A percentile compares a stretch with the other conserved stretches of the same genome.
Evolutionary conservation across 2,113 vertebrate genomes (phyloP).

Genomic region (Zootoca vivipara): DNA sequence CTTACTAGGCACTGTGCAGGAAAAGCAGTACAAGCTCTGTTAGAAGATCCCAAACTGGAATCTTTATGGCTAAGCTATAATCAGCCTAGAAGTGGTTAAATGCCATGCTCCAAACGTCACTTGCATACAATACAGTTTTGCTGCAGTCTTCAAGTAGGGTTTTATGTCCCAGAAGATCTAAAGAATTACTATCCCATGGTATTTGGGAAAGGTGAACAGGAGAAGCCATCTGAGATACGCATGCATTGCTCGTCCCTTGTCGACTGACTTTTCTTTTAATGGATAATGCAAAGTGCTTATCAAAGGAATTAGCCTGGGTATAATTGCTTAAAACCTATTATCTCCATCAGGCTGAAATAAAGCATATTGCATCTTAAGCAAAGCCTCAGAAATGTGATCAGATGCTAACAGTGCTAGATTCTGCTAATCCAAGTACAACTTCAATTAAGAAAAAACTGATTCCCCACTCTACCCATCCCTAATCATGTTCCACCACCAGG

Average conservation of each 20-base stretch:
- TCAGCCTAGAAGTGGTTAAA: background rate
- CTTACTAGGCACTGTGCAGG: background rate
- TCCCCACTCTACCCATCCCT: background rate
- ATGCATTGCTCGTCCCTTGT: constrained; percentile 65
- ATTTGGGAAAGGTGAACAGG: constrained; percentile 44
- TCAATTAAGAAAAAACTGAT: constrained; percentile 25
- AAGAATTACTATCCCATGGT: constrained; percentile 41
- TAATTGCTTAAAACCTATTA: constrained; percentile 76
- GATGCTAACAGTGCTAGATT: constrained; percentile 47
- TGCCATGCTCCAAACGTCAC: background rate
- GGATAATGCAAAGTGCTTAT: constrained; percentile 70
- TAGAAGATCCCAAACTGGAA: background rate
- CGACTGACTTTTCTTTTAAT: constrained; percentile 55
- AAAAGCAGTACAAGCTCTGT: background rate
- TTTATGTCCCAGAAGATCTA: constrained; percentile 44
- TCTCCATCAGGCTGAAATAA: constrained; percentile 72
- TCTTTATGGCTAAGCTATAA: constrained; percentile 13
- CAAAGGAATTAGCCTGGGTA: constrained; percentile 72
- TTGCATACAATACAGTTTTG: background rate
- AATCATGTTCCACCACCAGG: background rate
- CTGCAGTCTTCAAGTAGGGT: background rate
- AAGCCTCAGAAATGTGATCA: constrained; percentile 58
- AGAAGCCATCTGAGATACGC: constrained; percentile 49
- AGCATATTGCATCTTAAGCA: constrained; percentile 66
- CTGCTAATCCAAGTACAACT: constrained; percentile 43